These are phyloP conservation scores for Oscheius sp. DNA, from an alignment of 2,888 invertebrate species.

Conservation along the genomic window DNA sequence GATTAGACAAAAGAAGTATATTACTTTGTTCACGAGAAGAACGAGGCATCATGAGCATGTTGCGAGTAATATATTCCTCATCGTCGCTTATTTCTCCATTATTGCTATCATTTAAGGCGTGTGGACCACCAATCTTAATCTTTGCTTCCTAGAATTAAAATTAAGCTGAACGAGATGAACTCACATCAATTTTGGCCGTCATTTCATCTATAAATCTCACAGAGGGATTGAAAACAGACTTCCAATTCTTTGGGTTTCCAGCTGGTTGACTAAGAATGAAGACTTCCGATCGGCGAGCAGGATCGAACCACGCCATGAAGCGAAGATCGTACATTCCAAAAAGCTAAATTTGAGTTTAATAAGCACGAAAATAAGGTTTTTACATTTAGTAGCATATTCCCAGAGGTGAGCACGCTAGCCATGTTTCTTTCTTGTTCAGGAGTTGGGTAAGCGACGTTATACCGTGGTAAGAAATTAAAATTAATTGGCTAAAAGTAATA, in stretches of 20 bases:
- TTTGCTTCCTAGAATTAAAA: neutral
- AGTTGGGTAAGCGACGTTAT: constrained; percentile 44
- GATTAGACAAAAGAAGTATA: neutral
- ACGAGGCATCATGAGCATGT: constrained; percentile 42
- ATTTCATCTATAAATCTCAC: constrained; percentile 38
- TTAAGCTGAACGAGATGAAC: neutral
- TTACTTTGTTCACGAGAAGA: constrained; percentile 34
- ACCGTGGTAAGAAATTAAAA: constrained; percentile 52
- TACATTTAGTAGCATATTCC: constrained; percentile 40
- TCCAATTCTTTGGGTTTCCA: constrained; percentile 53
- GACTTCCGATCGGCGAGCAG: constrained; percentile 36
- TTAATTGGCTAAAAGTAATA: constrained; percentile 44
- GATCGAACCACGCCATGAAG: constrained; percentile 37
- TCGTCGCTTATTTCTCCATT: constrained; percentile 27
- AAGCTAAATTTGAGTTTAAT: constrained; percentile 26
- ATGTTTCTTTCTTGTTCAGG: constrained; percentile 52
- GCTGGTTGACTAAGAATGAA: constrained; percentile 50
- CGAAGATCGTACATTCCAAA: constrained; percentile 51
- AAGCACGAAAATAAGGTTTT: neutral
- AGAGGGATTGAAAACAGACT: constrained; percentile 36
- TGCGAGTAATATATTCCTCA: constrained; percentile 24
- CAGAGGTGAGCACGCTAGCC: constrained; percentile 42
- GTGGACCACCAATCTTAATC: neutral
- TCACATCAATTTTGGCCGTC: constrained; percentile 11
- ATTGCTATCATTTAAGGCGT: neutral